Evolutionary conservation across 2,888 invertebrate species (phyloP), one percentile per base, ranked within the genome.

Genomic region (Gisinianus flammeolus): DNA sequence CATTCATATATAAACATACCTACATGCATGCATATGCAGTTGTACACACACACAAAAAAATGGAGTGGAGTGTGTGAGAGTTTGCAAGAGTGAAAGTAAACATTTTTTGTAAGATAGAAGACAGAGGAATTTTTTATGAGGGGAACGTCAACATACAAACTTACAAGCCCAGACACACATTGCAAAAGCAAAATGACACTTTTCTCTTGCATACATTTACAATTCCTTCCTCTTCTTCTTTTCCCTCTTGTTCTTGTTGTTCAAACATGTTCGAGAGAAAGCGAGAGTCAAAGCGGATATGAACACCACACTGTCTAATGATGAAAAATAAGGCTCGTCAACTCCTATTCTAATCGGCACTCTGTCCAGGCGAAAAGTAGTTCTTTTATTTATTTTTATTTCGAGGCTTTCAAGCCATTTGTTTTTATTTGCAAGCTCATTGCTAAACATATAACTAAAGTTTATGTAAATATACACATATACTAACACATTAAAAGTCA

Each of bases 301-400:
- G 19, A 54, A 54, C 54, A 54, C 19, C 54, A 54, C 54, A 16
- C 6, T n/a, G 54, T 54, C 54, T 54, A 54, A 54, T 54, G 54
- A 54, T 54, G 54, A 54, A 54, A 54, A 54, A 54, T 54, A 54
- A n/a, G 54, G 19, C 54, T 54, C 54, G 54, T 54, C 54, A 54
- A 54, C 54, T 54, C 54, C 16, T 16, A 4, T 54, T 16, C 19
- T 16, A n/a, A n/a, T 16, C 54, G 16, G 4, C 54, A 16, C 54
- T 54, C n/a, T n/a, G n/a, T n/a, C n/a, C n/a, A n/a, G n/a, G n/a
- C n/a, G n/a, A n/a, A n/a, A n/a, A n/a, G n/a, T n/a, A n/a, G n/a
- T n/a, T 44, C 16, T 44, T 16, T 44, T 16, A 10, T 54, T 16
- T 54, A 5, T n/a, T 19, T 54, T 54, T n/a, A 54, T 54, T 54